Conservation (phyloP, 2,113 vertebrate genomes). For the Gymnorhina tibicen region DNA sequence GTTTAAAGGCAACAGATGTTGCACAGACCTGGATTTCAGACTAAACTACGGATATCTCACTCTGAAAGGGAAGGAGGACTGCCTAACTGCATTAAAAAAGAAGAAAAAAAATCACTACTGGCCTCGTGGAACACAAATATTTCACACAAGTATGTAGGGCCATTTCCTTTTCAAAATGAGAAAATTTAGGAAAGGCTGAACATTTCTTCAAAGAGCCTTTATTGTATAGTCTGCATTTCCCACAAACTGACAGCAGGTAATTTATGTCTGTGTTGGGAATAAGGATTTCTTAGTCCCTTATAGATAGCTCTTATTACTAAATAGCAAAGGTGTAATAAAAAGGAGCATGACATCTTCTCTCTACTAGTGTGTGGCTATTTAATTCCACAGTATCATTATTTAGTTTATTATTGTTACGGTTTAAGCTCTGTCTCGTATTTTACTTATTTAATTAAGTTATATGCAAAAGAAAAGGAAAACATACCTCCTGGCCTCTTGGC, state of each 20-base stretch:
- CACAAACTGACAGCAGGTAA: constrained; percentile 22
- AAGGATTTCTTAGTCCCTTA: background rate
- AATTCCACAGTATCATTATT: constrained; percentile 12
- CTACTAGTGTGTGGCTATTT: constrained; percentile 1
- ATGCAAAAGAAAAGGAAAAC: constrained; percentile 11
- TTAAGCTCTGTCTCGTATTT: constrained; percentile 20
- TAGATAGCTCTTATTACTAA: constrained; percentile 29
- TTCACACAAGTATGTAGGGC: constrained; percentile 20
- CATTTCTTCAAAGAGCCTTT: background rate
- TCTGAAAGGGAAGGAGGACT: background rate
- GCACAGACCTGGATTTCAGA: background rate
- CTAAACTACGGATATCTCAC: background rate
- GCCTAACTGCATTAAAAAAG: background rate
- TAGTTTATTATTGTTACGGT: constrained; percentile 14
- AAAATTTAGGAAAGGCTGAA: constrained; percentile 15
- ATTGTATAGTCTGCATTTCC: constrained; percentile 36
- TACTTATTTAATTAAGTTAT: constrained; percentile 56
- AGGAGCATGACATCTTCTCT: background rate
- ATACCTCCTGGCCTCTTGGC: constrained; percentile 17
- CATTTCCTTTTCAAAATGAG: constrained; percentile 38
- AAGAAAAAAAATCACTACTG: background rate
- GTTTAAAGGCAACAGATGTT: background rate
- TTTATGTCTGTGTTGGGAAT: constrained; percentile 23
- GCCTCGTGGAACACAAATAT: background rate
- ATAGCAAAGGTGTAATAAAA: constrained; percentile 15